Conservation (phyloP, 1,140 invertebrate genomes). For the Drosophila pruinosa region DNA sequence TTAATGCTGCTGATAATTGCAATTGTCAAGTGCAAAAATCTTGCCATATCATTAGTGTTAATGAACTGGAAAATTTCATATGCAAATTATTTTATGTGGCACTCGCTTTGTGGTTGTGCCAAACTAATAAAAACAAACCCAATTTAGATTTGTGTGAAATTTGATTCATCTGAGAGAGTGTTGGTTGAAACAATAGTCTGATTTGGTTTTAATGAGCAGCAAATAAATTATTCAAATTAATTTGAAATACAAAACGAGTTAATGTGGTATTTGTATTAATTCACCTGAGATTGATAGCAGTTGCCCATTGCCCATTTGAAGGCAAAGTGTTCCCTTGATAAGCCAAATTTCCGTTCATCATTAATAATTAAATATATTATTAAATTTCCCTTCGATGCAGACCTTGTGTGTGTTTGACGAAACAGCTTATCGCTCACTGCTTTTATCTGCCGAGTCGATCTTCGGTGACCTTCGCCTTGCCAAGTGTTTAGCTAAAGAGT, state of each 20-base stretch:
- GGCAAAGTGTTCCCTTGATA: neutral
- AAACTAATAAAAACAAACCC: neutral
- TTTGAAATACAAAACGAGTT: neutral
- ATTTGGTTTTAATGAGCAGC: neutral
- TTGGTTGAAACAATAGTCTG: neutral
- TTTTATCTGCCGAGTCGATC: slow-evolving; percentile 1
- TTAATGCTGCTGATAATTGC: slow-evolving; percentile 21
- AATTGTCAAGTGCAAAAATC: slow-evolving; percentile 47
- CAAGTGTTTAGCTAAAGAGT: slow-evolving; percentile 10
- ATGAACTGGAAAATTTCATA: slow-evolving; percentile 40
- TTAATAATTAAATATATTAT: neutral
- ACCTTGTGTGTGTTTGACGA: no score
- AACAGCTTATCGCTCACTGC: neutral
- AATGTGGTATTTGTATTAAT: neutral
- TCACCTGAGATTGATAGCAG: neutral
- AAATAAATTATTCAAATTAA: neutral
- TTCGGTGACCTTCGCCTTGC: slow-evolving; percentile 27
- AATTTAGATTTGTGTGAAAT: neutral
- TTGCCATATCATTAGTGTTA: slow-evolving; percentile 38
- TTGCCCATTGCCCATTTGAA: neutral
- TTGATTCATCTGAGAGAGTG: neutral
- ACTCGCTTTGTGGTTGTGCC: neutral
- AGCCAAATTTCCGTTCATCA: neutral
- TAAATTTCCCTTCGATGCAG: neutral
- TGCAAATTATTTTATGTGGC: slow-evolving; percentile 21